These are phyloP conservation scores for Cepaea hortensis DNA, from an alignment of 2,888 invertebrate species.

Conservation along the genomic window DNA sequence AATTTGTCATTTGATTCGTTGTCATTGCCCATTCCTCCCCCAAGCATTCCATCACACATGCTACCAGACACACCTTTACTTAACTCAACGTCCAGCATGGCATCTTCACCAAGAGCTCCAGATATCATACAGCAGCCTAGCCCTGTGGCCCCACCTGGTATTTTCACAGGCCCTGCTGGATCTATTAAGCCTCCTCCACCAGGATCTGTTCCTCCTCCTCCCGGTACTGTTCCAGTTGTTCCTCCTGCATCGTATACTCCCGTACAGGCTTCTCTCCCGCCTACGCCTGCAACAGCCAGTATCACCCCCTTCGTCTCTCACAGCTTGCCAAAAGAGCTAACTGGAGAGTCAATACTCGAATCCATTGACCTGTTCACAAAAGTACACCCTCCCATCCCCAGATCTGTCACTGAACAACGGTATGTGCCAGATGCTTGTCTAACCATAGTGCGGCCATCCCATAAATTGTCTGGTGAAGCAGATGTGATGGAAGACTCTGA, in stretches of 20 bases:
- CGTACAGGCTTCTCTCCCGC: neutral
- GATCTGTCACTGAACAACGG: too few relatives aligned
- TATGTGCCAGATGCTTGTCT: too few relatives aligned
- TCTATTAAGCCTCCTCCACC: constrained; percentile 47
- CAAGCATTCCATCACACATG: constrained; percentile 6
- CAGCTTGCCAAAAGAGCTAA: constrained; percentile 37
- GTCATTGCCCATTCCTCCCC: constrained; percentile 9
- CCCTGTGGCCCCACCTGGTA: constrained; percentile 27
- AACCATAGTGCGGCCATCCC: too few relatives aligned
- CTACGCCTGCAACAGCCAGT: constrained; percentile 22
- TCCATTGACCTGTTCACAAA: constrained; percentile 45
- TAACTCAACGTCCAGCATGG: constrained; percentile 22
- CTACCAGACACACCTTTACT: constrained; percentile 37
- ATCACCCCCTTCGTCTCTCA: constrained; percentile 42
- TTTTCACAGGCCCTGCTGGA: constrained; percentile 16
- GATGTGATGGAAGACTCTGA: constrained; percentile 33
- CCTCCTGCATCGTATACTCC: constrained; percentile 15
- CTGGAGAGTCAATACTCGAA: constrained; percentile 42
- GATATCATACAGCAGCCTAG: constrained; percentile 18
- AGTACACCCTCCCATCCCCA: too few relatives aligned
- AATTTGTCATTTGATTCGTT: constrained; percentile 17
- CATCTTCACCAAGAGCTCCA: constrained; percentile 24
- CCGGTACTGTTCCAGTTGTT: constrained; percentile 36
- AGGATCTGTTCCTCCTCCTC: constrained; percentile 46
- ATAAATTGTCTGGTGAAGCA: neutral